Evolutionary conservation across 2,888 invertebrate genomes (phyloP), one percentile per base, ranked within the genome.

Genomic region (Meiosimyza platycephala): DNA sequence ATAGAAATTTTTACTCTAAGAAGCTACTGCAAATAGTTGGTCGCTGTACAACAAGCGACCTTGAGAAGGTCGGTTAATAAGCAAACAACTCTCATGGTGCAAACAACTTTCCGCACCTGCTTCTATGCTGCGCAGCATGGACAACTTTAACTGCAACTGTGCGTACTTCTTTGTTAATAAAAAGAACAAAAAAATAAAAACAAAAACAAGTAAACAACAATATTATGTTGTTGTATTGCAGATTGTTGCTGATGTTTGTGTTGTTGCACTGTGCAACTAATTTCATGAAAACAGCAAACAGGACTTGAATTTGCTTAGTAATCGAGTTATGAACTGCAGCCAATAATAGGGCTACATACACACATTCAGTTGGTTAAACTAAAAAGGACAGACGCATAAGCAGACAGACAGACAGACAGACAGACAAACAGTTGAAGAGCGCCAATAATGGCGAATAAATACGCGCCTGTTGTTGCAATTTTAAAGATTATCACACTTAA

Each of bases 401-500:
- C 66, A 12, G 67, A 64, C 54, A 60, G 22, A 57, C 40, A 51
- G 40, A 33, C 66, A 12, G 67, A 64, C 54, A 60, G 22, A 57
- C 40, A 51, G 40, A 33, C 63, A 52, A 28, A 54, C 52, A 55
- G 64, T 28, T 47, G 57, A 55, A 50, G 51, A 51, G 71, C 54
- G 22, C 64, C 22, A 72, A 68, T 74, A 68, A 51, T 55, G 18
- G 15, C 13, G 71, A 62, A 69, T 72, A 72, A 70, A 73, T 65
- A 73, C 22, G 60, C 64, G 62, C 51, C 33, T 60, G 65, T 64
- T 72, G 69, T 63, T 69, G 72, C 63, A 72, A 75, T 75, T 75
- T 75, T 60, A 69, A 66, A 73, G 73, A 73, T 75, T 75, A 75
- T 75, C 73, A 73, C 73, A 75, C 73, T 72, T 73, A 73, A 73